Percentiles rank a stretch among this genome's conserved stretches.
These are phyloP conservation scores for Buceros bicornis DNA, from an alignment of 2,797 vertebrate species.

Conservation along the genomic window DNA sequence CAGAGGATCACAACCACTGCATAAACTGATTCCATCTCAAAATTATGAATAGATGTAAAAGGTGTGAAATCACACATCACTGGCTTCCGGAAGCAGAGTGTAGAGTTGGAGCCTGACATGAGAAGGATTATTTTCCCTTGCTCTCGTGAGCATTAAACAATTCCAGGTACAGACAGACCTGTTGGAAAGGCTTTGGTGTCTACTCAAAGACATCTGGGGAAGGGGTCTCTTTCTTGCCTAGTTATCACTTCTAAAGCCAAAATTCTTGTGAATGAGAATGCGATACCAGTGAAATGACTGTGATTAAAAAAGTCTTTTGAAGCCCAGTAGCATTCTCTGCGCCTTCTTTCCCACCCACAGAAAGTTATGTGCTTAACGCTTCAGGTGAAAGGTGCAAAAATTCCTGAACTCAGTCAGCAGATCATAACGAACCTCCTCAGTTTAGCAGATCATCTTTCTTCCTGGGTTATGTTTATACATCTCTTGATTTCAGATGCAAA, in stretches of 20 bases:
- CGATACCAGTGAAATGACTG: background rate
- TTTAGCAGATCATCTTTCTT: background rate
- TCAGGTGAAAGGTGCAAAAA: background rate
- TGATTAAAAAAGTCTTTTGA: background rate
- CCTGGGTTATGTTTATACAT: background rate
- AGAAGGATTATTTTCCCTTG: background rate
- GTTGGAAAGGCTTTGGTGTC: background rate
- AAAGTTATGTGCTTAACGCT: background rate
- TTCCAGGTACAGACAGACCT: background rate
- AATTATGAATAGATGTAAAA: background rate
- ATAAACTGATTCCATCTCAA: background rate
- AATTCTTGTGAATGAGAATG: background rate
- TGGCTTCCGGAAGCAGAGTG: background rate
- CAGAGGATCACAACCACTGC: background rate
- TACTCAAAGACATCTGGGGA: background rate
- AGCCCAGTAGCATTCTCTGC: background rate
- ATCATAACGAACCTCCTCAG: background rate
- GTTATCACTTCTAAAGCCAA: background rate
- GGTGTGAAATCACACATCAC: background rate
- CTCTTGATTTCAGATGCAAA: background rate
- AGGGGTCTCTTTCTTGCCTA: background rate
- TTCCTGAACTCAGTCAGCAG: background rate
- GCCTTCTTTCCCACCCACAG: background rate
- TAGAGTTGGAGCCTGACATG: background rate
- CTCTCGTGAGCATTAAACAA: background rate